phyloP scores from a whole-genome alignment of 1,140 invertebrate genomes.

The Phortica variegata region DNA sequence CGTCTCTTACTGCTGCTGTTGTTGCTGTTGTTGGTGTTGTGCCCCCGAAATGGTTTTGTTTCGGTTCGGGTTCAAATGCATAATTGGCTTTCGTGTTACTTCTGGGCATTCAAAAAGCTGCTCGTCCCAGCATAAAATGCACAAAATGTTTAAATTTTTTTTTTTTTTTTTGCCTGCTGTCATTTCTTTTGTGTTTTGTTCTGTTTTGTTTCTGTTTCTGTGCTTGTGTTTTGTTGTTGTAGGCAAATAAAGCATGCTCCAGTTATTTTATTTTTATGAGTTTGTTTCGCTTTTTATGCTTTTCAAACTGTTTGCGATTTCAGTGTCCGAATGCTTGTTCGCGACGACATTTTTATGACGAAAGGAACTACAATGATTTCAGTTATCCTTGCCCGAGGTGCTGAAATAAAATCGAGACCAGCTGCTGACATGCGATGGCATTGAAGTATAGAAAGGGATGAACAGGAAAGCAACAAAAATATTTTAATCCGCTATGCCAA shows the following conservation, averaged over 20 bases:
- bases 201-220: not conserved
- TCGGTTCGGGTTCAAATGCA: too few relatives aligned
- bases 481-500: too few relatives aligned
- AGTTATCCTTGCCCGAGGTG: slow-evolving; percentile 32
- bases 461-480: slow-evolving; percentile 8
- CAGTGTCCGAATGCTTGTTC: slow-evolving; percentile 25
- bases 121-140: too few relatives aligned
- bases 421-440: slow-evolving; percentile 32
- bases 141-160: slow-evolving; percentile 1
- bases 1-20: slow-evolving; percentile 15
- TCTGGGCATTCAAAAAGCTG: too few relatives aligned
- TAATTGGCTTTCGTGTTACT: too few relatives aligned
- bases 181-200: not conserved
- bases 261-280: slow-evolving; percentile 38
- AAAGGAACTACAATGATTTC: slow-evolving; percentile 28
- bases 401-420: slow-evolving; percentile 43
- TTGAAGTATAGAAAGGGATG: too few relatives aligned
- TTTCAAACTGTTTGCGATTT: slow-evolving; percentile 12
- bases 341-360: slow-evolving; percentile 46
- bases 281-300: slow-evolving; percentile 13
- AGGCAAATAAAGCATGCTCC: slow-evolving; percentile 13
- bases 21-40: slow-evolving; percentile 10
- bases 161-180: not conserved
- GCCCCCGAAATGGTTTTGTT: slow-evolving; percentile 24
- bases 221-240: not conserved